Conservation (phyloP, 2,797 vertebrate species). For the Hipposideros larvatus region DNA sequence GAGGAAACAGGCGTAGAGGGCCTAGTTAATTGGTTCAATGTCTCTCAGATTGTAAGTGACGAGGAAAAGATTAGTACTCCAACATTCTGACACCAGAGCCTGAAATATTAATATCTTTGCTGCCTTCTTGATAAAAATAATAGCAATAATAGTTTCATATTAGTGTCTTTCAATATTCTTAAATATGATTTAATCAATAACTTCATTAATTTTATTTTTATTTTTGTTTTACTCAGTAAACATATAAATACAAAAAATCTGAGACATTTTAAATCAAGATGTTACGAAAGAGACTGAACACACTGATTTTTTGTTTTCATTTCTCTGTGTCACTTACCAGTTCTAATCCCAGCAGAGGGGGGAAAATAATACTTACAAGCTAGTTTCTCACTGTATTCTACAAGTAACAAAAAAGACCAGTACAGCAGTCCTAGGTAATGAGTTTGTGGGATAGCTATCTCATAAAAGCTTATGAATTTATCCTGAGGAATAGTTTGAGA, state of each 20-base stretch:
- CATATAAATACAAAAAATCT: neutral
- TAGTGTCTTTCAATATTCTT: neutral
- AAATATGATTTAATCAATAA: neutral
- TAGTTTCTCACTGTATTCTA: slow-evolving; percentile 57
- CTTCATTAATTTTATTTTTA: neutral
- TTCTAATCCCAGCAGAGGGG: slow-evolving; percentile 28
- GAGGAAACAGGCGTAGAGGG: neutral
- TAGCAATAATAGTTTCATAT: neutral
- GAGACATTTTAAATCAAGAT: neutral
- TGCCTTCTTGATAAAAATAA: neutral
- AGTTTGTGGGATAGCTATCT: slow-evolving; percentile 68
- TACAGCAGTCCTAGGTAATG: slow-evolving; percentile 63
- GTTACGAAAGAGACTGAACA: neutral
- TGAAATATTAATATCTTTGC: neutral
- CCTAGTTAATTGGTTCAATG: neutral
- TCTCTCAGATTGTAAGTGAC: neutral
- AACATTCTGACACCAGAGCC: neutral
- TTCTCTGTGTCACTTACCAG: slow-evolving; percentile 15
- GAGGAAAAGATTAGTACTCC: neutral
- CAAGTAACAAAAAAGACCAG: slow-evolving; percentile 60
- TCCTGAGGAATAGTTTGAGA: slow-evolving; percentile 68
- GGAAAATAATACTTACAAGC: slow-evolving; percentile 59
- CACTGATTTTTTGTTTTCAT: neutral
- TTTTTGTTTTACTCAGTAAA: neutral
- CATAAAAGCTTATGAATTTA: slow-evolving; percentile 78